Evolutionary conservation across 2,888 invertebrate genomes (phyloP), one percentile per base, ranked within the genome.

Genomic region (Luperina testacea): DNA sequence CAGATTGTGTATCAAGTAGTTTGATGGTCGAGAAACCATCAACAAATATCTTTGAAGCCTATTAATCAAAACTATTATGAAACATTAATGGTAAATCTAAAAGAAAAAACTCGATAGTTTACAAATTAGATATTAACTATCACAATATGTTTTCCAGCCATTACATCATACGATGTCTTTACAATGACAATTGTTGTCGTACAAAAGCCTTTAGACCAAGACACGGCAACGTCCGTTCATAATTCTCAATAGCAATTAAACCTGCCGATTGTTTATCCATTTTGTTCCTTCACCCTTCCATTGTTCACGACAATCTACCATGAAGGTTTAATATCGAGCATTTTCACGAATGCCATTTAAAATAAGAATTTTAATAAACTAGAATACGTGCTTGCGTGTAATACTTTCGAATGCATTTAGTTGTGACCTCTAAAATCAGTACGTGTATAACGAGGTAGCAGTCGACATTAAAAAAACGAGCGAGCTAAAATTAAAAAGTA

Each of bases 381-480:
- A 87, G 84, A 88, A 89, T 89, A 92, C 94, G 93, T 93, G 93
- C 88, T 84, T 57, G 87, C 89, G 88, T 90, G 92, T 87, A 87
- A 90, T 90, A 96, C 96, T 96, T 96, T 96, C 96, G 92, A 96
- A 94, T 92, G 88, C 90, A 87, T 88, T 89, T 87, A 83, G 88
- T 87, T 90, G 90, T 93, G 96, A 95, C 96, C 96, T 96, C 95
- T 93, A 96, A 95, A 96, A 92, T 90, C 94, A 94, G 91, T 90
- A 94, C 94, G 95, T 94, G 94, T 94, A 91, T 93, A 95, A 95
- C 92, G 92, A 94, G 90, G 88, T 87, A 92, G 83, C 65, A 74
- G 75, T 73, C 69, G 75, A 84, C 76, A 81, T 72, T 80, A 85
- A 84, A 45, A 51, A 89, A 93, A 90, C 89, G 88, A 89, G 84